phyloP scores from a whole-genome alignment of 2,113 vertebrate genomes.

The Albula goreensis region DNA sequence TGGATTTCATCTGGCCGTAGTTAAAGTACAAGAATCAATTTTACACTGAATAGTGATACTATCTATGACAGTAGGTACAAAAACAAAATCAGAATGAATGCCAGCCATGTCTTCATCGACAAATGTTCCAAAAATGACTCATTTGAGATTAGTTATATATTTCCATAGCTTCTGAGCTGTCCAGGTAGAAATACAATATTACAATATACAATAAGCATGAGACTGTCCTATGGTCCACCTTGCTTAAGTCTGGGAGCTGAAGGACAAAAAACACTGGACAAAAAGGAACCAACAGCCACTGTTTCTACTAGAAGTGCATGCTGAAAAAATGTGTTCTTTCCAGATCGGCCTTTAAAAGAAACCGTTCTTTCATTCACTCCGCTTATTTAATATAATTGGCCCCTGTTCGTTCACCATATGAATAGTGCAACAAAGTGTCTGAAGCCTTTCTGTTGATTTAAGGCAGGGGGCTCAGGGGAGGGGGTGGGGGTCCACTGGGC shows the following conservation, averaged over 20 bases:
- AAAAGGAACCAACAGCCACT: neutral
- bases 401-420: neutral
- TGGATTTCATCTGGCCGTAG: neutral
- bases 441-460: constrained; percentile 46
- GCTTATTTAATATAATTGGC: constrained; percentile 16
- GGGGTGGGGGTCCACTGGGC: neutral
- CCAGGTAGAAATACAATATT: neutral
- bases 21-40: neutral
- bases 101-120: neutral
- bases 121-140: neutral
- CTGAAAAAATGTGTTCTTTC: constrained; percentile 6
- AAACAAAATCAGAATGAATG: neutral
- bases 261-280: neutral
- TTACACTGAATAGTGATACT: neutral
- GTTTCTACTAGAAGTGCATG: neutral
- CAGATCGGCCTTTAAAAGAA: constrained; percentile 28
- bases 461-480: constrained; percentile 25
- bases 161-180: neutral
- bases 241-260: neutral
- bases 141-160: neutral
- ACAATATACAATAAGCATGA: neutral
- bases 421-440: constrained; percentile 9
- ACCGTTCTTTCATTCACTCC: constrained; percentile 29
- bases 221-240: neutral
- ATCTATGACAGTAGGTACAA: neutral